These are phyloP conservation scores for Philonicus albiceps DNA, from an alignment of 2,888 invertebrate genomes.

Conservation along the genomic window DNA sequence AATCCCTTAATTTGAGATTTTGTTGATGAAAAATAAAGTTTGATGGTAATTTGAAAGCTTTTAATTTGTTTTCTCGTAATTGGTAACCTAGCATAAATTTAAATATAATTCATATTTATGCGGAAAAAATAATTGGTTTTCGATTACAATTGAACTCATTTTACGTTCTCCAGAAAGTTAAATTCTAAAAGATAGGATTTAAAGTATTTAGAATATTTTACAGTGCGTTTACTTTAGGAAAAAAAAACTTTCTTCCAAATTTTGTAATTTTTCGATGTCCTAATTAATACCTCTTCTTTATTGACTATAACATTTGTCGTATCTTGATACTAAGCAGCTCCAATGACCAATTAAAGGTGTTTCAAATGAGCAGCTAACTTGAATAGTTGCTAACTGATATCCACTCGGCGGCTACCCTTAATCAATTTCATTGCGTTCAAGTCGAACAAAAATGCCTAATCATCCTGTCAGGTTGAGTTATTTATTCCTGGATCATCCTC, in stretches of 20 bases:
- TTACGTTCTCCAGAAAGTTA: no score
- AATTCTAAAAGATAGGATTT: no score
- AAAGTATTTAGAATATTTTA: no score
- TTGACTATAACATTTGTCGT: neutral
- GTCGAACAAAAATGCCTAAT: constrained; percentile 15
- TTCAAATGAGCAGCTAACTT: neutral
- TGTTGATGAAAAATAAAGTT: neutral
- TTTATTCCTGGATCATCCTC: constrained; percentile 12
- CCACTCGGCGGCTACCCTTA: neutral
- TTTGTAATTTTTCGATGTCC: neutral
- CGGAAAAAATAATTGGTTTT: neutral
- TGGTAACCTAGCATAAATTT: neutral
- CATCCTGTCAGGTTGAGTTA: constrained; percentile 35
- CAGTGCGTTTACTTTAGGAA: neutral
- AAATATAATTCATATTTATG: neutral
- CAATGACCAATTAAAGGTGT: neutral
- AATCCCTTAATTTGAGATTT: neutral
- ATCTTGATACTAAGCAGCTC: neutral
- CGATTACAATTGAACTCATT: neutral
- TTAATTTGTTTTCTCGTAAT: neutral
- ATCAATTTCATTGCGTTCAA: neutral
- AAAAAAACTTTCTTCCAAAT: neutral
- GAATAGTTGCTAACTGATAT: neutral
- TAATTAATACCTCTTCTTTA: neutral
- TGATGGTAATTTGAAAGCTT: neutral